Evolutionary conservation across 2,888 invertebrate genomes (phyloP).

Genomic region (Caenorhabditis sp.): DNA sequence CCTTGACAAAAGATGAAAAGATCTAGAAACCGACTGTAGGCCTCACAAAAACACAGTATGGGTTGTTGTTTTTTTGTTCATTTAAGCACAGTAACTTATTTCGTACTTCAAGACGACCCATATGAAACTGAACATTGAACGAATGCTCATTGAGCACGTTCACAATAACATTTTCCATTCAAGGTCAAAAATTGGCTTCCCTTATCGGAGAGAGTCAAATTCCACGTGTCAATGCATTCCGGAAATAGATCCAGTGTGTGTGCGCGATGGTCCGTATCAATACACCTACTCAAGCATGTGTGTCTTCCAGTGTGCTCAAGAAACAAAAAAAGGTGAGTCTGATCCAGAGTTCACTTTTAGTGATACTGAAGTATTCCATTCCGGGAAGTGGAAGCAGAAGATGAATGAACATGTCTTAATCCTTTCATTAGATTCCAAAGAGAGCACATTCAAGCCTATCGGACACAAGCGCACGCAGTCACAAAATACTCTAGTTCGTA

Average conservation of each 20-base stretch:
- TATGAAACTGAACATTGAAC: slow-evolving; percentile 7
- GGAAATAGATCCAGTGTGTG: slow-evolving; percentile 72
- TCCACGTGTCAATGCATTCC: slow-evolving; percentile 59
- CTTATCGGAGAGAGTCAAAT: slow-evolving; percentile 38
- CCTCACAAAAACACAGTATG: neutral
- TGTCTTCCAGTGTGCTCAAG: slow-evolving; percentile 67
- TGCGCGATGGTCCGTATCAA: slow-evolving; percentile 64
- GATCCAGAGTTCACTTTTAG: slow-evolving; percentile 25
- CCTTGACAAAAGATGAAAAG: slow-evolving; percentile 3
- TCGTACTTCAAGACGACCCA: slow-evolving; percentile 7
- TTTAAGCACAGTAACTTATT: slow-evolving; percentile 9
- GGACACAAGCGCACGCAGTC: slow-evolving; percentile 7
- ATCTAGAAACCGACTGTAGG: neutral
- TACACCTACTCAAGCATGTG: slow-evolving; percentile 73
- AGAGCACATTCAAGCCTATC: slow-evolving; percentile 11
- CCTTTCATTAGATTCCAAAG: slow-evolving; percentile 34
- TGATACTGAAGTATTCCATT: slow-evolving; percentile 16
- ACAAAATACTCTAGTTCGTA: slow-evolving; percentile 42
- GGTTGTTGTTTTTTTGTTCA: slow-evolving; percentile 4
- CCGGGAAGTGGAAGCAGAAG: neutral
- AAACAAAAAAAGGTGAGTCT: slow-evolving; percentile 60
- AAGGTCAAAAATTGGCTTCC: slow-evolving; percentile 38
- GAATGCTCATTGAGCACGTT: neutral
- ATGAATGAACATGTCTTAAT: slow-evolving; percentile 16
- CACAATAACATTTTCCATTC: neutral